These are phyloP conservation scores for Euwallacea fornicatus DNA, from an alignment of 1,140 invertebrate species.

Conservation along the genomic window DNA sequence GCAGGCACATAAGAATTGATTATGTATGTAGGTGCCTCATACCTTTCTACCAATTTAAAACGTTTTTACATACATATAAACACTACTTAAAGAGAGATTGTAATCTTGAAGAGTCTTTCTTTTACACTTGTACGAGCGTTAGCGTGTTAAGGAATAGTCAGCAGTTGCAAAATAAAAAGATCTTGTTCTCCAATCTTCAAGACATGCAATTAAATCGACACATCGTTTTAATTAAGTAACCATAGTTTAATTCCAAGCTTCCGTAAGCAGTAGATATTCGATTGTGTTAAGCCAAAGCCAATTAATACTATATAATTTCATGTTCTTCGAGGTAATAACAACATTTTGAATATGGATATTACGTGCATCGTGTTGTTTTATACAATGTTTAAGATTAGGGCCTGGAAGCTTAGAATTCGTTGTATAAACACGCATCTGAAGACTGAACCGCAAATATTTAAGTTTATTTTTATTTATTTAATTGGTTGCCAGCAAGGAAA, in stretches of 20 bases:
- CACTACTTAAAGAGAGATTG: too few species aligned
- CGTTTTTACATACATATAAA: too few species aligned
- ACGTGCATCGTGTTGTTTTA: too few species aligned
- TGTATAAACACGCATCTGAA: too few species aligned
- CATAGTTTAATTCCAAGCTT: neutral
- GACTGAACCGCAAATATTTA: too few species aligned
- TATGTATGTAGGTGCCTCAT: neutral
- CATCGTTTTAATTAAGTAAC: slow-evolving; percentile 3
- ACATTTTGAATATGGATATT: neutral
- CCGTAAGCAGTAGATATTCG: neutral
- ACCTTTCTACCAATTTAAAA: too few species aligned
- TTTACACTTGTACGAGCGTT: neutral
- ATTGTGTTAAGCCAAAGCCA: slow-evolving; percentile 11
- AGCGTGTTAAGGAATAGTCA: neutral
- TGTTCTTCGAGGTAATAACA: neutral
- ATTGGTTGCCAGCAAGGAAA: too few species aligned
- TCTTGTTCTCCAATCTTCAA: neutral
- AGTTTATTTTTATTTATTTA: too few species aligned
- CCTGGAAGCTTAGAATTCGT: too few species aligned
- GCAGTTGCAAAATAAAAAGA: neutral
- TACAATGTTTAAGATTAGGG: too few species aligned
- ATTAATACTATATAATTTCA: slow-evolving; percentile 8
- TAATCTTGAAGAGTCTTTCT: neutral
- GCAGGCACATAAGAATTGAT: neutral
- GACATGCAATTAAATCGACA: neutral